Evolutionary conservation across 2,888 invertebrate genomes (phyloP).

Genomic region (Podotricha telesiphe): DNA sequence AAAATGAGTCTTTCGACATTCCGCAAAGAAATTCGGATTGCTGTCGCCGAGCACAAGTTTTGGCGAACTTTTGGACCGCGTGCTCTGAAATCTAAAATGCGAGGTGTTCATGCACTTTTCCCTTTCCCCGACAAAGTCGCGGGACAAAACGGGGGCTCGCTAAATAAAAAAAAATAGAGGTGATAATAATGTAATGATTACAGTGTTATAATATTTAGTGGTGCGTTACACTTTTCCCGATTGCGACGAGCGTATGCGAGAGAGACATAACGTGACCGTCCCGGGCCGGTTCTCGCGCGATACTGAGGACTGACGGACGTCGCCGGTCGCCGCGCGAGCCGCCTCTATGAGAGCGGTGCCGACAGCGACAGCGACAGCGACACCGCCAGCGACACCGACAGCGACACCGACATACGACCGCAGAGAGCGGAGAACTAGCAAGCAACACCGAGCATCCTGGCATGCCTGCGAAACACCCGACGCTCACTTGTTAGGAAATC

Average conservation of each 20-base stretch:
- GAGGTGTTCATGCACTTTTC: conserved; percentile 74
- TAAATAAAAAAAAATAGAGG: background rate
- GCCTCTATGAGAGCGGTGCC: conserved; percentile 44
- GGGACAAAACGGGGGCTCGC: conserved; percentile 62
- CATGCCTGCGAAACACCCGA: no score
- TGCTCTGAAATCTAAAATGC: conserved; percentile 63
- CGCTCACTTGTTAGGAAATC: no score
- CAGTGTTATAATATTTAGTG: conserved; percentile 45
- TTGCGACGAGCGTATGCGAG: conserved; percentile 63
- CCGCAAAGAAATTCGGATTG: conserved; percentile 64
- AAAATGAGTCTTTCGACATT: conserved; percentile 68
- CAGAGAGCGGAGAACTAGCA: no score
- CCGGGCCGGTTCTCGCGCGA: conserved; percentile 67
- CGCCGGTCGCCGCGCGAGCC: conserved; percentile 53
- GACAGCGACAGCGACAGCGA: background rate
- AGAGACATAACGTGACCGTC: conserved; percentile 66
- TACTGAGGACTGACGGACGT: conserved; percentile 60
- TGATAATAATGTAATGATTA: conserved; percentile 47
- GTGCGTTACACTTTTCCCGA: conserved; percentile 45
- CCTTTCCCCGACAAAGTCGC: conserved; percentile 74
- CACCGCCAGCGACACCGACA: background rate
- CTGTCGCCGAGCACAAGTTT: conserved; percentile 66
- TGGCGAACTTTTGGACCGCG: conserved; percentile 64
- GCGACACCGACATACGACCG: no score
- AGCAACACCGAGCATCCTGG: no score